A percentile compares a stretch with the other conserved stretches of the same genome.
phyloP scores from a whole-genome alignment of 2,888 invertebrate genomes.

The Drosophila mimica region DNA sequence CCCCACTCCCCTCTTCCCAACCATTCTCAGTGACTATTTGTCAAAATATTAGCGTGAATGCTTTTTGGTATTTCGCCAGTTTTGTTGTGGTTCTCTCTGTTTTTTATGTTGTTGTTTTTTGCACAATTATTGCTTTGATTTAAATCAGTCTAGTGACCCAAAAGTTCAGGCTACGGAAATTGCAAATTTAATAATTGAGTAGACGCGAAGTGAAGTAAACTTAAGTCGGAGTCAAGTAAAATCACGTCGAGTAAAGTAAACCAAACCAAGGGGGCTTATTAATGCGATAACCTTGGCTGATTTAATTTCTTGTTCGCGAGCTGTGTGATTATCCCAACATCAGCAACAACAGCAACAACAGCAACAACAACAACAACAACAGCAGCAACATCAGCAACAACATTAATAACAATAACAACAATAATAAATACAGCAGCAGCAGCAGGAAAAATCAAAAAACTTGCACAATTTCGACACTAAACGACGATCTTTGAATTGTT shows the following conservation, averaged over 20 bases:
- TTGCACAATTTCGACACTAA: constrained; percentile 81
- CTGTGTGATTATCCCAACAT: constrained; percentile 62
- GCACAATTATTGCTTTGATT: constrained; percentile 83
- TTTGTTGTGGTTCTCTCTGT: constrained; percentile 45
- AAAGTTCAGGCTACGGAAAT: constrained; percentile 84
- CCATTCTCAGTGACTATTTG: constrained; percentile 51
- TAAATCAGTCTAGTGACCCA: constrained; percentile 83
- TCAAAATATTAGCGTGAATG: constrained; percentile 62
- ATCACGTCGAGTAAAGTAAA: constrained; percentile 42
- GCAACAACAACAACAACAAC: constrained; percentile 30
- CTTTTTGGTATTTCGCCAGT: constrained; percentile 51
- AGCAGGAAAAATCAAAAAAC: constrained; percentile 51
- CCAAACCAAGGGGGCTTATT: constrained; percentile 75
- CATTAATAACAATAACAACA: constrained; percentile 25
- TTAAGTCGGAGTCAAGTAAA: constrained; percentile 34
- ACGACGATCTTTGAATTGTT: constrained; percentile 59
- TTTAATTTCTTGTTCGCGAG: constrained; percentile 73
- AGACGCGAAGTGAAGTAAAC: constrained; percentile 45
- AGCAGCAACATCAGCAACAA: constrained; percentile 33
- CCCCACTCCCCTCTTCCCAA: background rate
- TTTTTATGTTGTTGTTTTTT: constrained; percentile 6
- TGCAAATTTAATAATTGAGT: constrained; percentile 84
- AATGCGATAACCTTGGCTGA: constrained; percentile 81
- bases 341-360: constrained; percentile 43
- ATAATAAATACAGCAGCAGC: constrained; percentile 26